Evolutionary conservation across 23 tunicate genomes (phyloP).

Genomic region (Clavelina lepadiformis): DNA sequence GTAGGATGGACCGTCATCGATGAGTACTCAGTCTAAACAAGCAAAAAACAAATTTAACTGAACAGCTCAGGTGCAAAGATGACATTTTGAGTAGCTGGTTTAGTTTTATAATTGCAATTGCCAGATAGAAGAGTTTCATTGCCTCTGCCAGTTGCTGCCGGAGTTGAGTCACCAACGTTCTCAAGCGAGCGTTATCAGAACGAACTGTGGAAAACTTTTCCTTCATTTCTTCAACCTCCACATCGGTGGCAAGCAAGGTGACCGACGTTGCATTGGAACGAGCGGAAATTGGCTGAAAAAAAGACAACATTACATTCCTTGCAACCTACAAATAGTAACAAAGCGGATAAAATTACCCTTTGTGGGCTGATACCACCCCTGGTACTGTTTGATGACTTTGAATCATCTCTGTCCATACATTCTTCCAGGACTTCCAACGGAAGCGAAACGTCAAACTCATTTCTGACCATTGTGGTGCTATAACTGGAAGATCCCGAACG

Average conservation of each 20-base stretch:
- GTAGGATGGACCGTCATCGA: too few relatives aligned
- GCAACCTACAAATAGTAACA: neutral
- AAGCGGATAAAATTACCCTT: conserved; percentile 3
- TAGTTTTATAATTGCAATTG: neutral
- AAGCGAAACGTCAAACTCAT: too few relatives aligned
- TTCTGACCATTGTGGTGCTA: too few relatives aligned
- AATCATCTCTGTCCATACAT: neutral
- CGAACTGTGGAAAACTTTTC: conserved; percentile 15
- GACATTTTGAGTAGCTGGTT: too few relatives aligned
- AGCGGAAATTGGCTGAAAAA: conserved; percentile 61
- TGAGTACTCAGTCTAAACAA: too few relatives aligned
- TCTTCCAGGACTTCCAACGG: too few relatives aligned
- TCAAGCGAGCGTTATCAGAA: conserved; percentile 27
- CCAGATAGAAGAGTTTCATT: neutral
- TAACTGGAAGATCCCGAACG: too few relatives aligned
- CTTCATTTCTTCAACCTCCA: neutral
- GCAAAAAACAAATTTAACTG: too few relatives aligned
- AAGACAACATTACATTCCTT: neutral
- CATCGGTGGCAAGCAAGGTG: conserved; percentile 39
- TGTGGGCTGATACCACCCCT: conserved; percentile 10
- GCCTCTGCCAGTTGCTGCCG: conserved; percentile 36
- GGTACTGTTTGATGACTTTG: neutral
- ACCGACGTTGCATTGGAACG: conserved; percentile 77
- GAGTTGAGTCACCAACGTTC: conserved; percentile 27
- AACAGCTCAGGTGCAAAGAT: too few relatives aligned